Base-by-base conservation (phyloP, 2,888 invertebrate genomes). In the Lithophane leautieri region DNA sequence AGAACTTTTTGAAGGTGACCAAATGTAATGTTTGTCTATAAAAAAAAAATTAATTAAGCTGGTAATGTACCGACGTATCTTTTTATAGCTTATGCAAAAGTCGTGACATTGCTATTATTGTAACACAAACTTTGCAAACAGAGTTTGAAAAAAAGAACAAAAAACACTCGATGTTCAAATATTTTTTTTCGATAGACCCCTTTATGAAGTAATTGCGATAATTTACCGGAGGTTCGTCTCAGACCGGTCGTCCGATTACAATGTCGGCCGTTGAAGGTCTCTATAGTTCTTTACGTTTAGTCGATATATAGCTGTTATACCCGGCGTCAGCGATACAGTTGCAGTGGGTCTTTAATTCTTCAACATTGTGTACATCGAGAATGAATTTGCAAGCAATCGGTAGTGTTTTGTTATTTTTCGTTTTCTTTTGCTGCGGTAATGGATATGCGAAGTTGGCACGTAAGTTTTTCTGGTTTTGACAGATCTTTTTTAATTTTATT, bases 251-350 rank as follows among this genome's bases (percentile, higher is more conserved):
- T 76, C 76, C 78, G 86, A 56, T 71, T 84, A 82, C 88, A 90
- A 86, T 88, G 91, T 76, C 88, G 81, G 76, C 79, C 58, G 76
- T 78, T 90, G 93, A 94, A 94, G 93, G 94, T 86, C 90, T 90
- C 83, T 84, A 85, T 84, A 85, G 86, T 89, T 92, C 86, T 92
- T 91, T 91, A 88, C 91, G 90, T 89, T 92, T 92, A 91, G 91
- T 92, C 89, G 90, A 93, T 94, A 94, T 94, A 95, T 92, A 92
- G 91, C 91, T 84, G 94, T 90, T 90, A 90, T 88, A 89, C 91
- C 83, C 82, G 80, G 66, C 84, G 84, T 88, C 84, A 80, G 82
- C 69, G 70, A 75, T 86, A 87, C 91, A 93, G 92, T 94, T 89
- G 89, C 86, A 89, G 86, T 90, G 84, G 76, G 88, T 86, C 84